A percentile compares a stretch with the other conserved stretches of the same genome.
Conservation (phyloP, 2,888 invertebrate genomes). For the Drosophila atroscutellata region DNA sequence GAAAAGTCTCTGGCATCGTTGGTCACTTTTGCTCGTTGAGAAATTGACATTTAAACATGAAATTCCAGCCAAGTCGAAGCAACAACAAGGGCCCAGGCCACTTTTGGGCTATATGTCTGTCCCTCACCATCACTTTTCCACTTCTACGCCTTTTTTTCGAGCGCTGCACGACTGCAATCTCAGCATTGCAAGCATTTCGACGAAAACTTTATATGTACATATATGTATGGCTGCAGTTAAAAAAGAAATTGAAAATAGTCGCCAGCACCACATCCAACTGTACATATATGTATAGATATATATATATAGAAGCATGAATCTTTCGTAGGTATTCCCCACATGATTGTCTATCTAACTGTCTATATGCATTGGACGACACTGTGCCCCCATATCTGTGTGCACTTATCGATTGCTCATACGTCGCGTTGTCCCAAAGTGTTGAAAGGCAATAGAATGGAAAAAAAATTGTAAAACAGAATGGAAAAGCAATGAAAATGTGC, state of each 20-base stretch:
- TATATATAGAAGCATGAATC: constrained; percentile 33
- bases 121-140: background rate
- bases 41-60: constrained; percentile 80
- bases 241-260: constrained; percentile 75
- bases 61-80: constrained; percentile 66
- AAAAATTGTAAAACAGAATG: constrained; percentile 33
- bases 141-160: constrained; percentile 11
- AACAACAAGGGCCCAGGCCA: constrained; percentile 65
- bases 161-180: constrained; percentile 72
- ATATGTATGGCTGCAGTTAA: constrained; percentile 58
- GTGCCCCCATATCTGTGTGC: constrained; percentile 55
- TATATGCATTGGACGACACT: constrained; percentile 39
- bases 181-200: constrained; percentile 71
- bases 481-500: constrained; percentile 65
- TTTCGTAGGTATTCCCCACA: constrained; percentile 64
- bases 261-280: background rate
- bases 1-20: constrained; percentile 43
- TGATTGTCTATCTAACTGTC: constrained; percentile 69
- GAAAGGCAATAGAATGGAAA: constrained; percentile 34
- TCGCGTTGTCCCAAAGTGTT: constrained; percentile 68
- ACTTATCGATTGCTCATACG: constrained; percentile 77
- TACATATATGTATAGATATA: background rate
- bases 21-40: constrained; percentile 75
- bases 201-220: constrained; percentile 66
- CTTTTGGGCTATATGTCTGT: constrained; percentile 60